Percentiles rank a stretch among this genome's conserved stretches.
Evolutionary conservation across 2,797 vertebrate genomes (phyloP).

Genomic region (Gymnocypris eckloni): DNA sequence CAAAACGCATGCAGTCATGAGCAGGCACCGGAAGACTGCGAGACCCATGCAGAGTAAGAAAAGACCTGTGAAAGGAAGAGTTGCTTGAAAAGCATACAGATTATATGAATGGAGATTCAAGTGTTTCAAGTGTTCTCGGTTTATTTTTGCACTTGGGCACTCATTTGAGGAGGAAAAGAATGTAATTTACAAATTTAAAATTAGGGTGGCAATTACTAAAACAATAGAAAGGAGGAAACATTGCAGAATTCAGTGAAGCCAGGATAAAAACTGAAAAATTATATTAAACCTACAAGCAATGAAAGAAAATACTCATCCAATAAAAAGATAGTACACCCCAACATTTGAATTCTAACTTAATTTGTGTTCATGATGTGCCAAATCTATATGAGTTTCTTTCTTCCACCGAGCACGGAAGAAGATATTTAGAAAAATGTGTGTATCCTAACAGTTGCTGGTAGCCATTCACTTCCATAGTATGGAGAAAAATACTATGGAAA

Average conservation of each 20-base stretch:
- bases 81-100: neutral
- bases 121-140: neutral
- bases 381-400: neutral
- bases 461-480: neutral
- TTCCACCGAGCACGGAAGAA: neutral
- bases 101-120: neutral
- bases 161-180: constrained; percentile 8
- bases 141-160: neutral
- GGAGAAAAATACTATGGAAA: neutral
- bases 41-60: constrained; percentile 4
- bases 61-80: neutral
- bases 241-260: neutral
- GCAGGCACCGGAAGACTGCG: neutral
- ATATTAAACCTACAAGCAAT: neutral
- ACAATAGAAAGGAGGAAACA: neutral
- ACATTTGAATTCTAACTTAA: neutral
- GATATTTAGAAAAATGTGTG: neutral
- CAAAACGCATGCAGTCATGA: constrained; percentile 7
- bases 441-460: neutral
- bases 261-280: neutral
- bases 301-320: neutral
- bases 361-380: neutral
- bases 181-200: neutral
- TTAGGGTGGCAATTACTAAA: neutral
- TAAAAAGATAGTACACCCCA: neutral